Evolutionary conservation across 1,140 invertebrate genomes (phyloP), one percentile per base, ranked within the genome.

Genomic region (Doryteuthis pealeii): DNA sequence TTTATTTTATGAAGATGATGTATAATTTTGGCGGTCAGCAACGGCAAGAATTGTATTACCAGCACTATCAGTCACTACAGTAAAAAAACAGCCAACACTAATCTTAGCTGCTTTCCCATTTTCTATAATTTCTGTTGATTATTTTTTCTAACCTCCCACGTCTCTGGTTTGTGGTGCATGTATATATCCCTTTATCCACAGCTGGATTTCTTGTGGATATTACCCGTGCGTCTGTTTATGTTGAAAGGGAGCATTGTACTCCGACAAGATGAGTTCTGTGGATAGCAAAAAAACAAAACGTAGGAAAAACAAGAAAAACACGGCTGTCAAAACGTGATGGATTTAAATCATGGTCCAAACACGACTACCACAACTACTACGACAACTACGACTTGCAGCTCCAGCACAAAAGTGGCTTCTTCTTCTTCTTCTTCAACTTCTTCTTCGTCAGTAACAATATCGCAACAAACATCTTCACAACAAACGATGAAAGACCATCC

Each of bases 211-310:
- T 3, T 40, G 35, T 40, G 35, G n/a, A 30, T 30, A 5, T n/a
- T n/a, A 5, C 10, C 3, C 35, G 4, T 14, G 58, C 14, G 58
- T 15, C 15, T n/a, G n/a, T n/a, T n/a, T 26, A 65, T 65, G 58
- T 65, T 30, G 30, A 65, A 65, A 65, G n/a, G 15, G 14, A 65
- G 58, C 30, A 5, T 3, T 5, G 10, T 40, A 40, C 35, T 40
- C 35, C 35, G 35, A 40, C 32, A 78, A 58, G 28, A 82, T 82
- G 80, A 82, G 77, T 77, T 74, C 74, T 65, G 71, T 73, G 66
- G 80, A 82, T 67, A 74, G 65, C 49, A 78, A 78, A 73, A 81
- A 82, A 70, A 71, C 77, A 14, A 82, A 82, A 71, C 71, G 77
- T 69, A 74, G 79, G 74, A 80, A 79, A 73, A 79, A 72, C 69